Conservation (phyloP, 2,888 invertebrate genomes). For the Parnassius apollo region DNA sequence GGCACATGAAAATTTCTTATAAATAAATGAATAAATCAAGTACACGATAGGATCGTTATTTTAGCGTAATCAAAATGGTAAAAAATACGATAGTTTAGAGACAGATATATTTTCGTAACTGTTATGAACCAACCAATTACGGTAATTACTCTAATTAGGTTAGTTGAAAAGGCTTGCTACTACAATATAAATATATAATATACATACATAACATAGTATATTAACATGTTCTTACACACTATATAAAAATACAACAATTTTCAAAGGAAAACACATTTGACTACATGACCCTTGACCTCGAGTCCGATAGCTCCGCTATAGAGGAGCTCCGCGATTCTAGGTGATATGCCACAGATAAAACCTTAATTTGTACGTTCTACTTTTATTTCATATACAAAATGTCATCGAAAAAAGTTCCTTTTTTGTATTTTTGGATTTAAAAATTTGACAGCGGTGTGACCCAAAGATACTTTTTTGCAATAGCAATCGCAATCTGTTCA, state of each 20-base stretch:
- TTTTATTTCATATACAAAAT: slow-evolving; percentile 35
- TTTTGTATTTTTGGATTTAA: slow-evolving; percentile 42
- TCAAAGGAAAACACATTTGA: slow-evolving; percentile 48
- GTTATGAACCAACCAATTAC: slow-evolving; percentile 28
- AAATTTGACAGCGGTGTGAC: slow-evolving; percentile 32
- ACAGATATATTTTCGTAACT: slow-evolving; percentile 6
- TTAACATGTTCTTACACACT: slow-evolving; percentile 67
- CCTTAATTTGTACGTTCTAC: slow-evolving; percentile 53
- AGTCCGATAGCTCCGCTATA: slow-evolving; percentile 43
- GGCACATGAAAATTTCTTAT: slow-evolving; percentile 79
- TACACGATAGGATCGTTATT: slow-evolving; percentile 27
- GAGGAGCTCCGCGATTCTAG: slow-evolving; percentile 31
- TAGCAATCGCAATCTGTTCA: slow-evolving; percentile 33
- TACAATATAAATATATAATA: slow-evolving; percentile 24
- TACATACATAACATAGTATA: slow-evolving; percentile 47
- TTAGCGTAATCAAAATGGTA: neutral
- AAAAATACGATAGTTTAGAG: neutral
- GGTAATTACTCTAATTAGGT: slow-evolving; percentile 13
- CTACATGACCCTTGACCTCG: slow-evolving; percentile 26
- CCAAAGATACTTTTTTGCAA: slow-evolving; percentile 27
- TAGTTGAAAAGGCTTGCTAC: slow-evolving; percentile 18
- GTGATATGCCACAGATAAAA: slow-evolving; percentile 72
- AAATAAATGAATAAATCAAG: slow-evolving; percentile 64
- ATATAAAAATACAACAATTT: slow-evolving; percentile 77
- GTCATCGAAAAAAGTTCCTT: slow-evolving; percentile 34